These are phyloP conservation scores for Pandemis corylana DNA, from an alignment of 2,888 invertebrate genomes.

Conservation along the genomic window DNA sequence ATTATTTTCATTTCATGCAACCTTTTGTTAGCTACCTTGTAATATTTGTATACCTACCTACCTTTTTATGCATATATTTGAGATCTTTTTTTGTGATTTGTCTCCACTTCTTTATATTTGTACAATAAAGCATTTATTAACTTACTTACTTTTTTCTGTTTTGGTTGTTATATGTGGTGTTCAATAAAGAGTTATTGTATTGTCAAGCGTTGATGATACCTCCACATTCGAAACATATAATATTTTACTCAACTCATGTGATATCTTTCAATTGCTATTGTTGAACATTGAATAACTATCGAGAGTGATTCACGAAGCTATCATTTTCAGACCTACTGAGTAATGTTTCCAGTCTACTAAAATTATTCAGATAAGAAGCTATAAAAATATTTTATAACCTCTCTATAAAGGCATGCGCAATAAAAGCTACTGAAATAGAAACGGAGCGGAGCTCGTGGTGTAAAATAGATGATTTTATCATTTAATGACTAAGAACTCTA, in stretches of 20 bases:
- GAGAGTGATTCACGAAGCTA: neutral
- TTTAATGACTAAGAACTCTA: too few species aligned
- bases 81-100: too few species aligned
- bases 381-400: conserved; percentile 10
- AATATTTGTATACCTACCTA: too few species aligned
- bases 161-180: too few species aligned
- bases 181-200: too few species aligned
- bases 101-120: too few species aligned
- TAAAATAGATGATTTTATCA: neutral
- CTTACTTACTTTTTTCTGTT: too few species aligned
- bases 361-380: conserved; percentile 12
- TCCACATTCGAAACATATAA: neutral
- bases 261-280: conserved; percentile 1
- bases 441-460: neutral
- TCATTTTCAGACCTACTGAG: conserved; percentile 6
- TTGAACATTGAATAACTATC: neutral
- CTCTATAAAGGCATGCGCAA: neutral
- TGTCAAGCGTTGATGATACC: neutral
- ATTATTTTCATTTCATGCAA: too few species aligned
- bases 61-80: too few species aligned
- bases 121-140: too few species aligned
- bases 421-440: neutral
- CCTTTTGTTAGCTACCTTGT: too few species aligned
- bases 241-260: neutral
- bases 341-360: conserved; percentile 12